A percentile compares a stretch with the other conserved stretches of the same genome.
These are phyloP conservation scores for Sicus ferrugineus DNA, from an alignment of 2,888 invertebrate species.

Conservation along the genomic window DNA sequence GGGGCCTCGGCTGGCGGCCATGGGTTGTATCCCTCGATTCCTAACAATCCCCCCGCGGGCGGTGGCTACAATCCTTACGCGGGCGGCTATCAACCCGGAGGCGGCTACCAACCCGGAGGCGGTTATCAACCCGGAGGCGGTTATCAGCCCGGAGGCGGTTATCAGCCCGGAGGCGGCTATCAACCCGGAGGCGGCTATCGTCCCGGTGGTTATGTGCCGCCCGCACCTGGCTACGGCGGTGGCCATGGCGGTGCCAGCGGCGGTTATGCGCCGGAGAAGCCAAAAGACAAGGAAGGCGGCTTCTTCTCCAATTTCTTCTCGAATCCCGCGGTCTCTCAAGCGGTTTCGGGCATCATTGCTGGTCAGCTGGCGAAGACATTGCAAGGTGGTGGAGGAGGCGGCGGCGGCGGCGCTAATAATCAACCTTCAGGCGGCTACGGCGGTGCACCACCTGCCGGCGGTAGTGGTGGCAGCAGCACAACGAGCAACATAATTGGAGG, in stretches of 20 bases:
- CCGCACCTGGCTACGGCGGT: slow-evolving; percentile 55
- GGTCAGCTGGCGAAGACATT: slow-evolving; percentile 61
- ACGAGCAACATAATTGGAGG: slow-evolving; percentile 50
- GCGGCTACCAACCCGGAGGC: slow-evolving; percentile 52
- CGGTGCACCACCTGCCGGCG: slow-evolving; percentile 35
- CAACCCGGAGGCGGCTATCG: slow-evolving; percentile 27
- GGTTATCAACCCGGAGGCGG: slow-evolving; percentile 48
- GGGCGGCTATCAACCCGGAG: slow-evolving; percentile 49
- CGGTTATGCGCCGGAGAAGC: slow-evolving; percentile 49
- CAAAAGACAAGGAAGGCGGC: slow-evolving; percentile 58
- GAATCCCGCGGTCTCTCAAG: slow-evolving; percentile 61
- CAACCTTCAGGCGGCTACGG: slow-evolving; percentile 48
- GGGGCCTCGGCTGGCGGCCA: slow-evolving; percentile 62
- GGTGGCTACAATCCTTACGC: slow-evolving; percentile 56
- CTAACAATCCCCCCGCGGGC: slow-evolving; percentile 49
- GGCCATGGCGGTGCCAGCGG: no score
- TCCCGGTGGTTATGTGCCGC: slow-evolving; percentile 46
- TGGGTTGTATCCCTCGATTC: slow-evolving; percentile 58
- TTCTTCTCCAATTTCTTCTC: slow-evolving; percentile 62
- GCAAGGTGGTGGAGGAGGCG: slow-evolving; percentile 58
- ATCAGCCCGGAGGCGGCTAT: slow-evolving; percentile 42
- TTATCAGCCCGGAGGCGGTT: slow-evolving; percentile 41
- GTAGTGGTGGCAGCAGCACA: slow-evolving; percentile 45
- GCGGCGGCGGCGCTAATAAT: slow-evolving; percentile 46
- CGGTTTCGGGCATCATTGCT: slow-evolving; percentile 61